Evolutionary conservation across 2,113 vertebrate species (phyloP).

Genomic region (Brachypodius melanocephalos): DNA sequence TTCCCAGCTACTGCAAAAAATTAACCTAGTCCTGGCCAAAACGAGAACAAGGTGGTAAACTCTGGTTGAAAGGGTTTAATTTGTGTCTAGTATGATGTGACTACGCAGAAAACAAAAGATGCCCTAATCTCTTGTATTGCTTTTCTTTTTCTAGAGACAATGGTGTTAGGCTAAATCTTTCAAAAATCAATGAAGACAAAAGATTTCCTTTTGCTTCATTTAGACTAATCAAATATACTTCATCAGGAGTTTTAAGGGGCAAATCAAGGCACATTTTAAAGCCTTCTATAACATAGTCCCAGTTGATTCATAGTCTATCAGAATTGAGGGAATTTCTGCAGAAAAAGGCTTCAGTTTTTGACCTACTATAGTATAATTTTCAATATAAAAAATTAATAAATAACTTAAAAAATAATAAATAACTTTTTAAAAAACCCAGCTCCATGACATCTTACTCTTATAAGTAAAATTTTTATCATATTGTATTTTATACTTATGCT

Average conservation of each 20-base stretch:
- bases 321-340: background rate
- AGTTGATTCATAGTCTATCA: background rate
- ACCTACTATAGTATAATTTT: background rate
- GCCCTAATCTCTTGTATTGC: background rate
- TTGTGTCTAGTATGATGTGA: background rate
- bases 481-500: background rate
- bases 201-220: background rate
- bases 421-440: no score
- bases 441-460: background rate
- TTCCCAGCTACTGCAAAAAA: background rate
- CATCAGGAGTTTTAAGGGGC: background rate
- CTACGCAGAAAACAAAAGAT: background rate
- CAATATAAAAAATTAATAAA: background rate
- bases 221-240: background rate
- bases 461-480: background rate
- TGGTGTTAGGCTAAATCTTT: background rate
- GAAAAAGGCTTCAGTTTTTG: background rate
- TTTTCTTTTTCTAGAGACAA: background rate
- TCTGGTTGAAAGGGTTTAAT: background rate
- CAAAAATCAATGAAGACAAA: background rate
- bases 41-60: background rate
- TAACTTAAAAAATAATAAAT: background rate
- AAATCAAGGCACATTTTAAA: background rate
- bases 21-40: background rate
- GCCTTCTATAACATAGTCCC: background rate